Percentiles rank a stretch among this genome's conserved stretches.
Conservation (phyloP, 2,797 vertebrate species). For the Notoglanidium macrostoma region DNA sequence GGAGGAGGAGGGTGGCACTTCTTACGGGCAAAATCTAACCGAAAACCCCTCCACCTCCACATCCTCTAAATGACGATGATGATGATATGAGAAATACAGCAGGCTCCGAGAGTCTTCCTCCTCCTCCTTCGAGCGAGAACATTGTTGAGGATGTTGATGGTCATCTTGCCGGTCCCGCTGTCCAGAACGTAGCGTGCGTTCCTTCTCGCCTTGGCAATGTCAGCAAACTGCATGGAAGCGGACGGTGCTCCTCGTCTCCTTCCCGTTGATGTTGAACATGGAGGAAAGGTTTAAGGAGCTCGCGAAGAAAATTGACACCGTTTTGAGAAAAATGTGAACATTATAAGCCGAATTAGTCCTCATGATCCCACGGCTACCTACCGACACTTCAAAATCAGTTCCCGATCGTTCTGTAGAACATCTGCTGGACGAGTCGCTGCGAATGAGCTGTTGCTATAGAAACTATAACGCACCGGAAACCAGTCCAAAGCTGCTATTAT, state of each 20-base stretch:
- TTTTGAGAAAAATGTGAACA: background rate
- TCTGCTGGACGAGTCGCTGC: background rate
- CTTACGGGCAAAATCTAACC: background rate
- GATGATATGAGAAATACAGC: background rate
- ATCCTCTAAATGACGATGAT: background rate
- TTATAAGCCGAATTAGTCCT: background rate
- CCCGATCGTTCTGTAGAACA: background rate
- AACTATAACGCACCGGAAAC: background rate
- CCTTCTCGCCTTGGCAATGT: background rate
- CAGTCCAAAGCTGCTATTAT: background rate
- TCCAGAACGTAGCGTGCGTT: background rate
- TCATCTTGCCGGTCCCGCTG: background rate
- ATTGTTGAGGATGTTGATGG: background rate
- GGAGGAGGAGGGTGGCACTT: background rate
- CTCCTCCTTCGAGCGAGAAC: background rate
- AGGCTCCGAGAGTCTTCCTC: background rate
- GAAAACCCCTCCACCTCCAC: background rate
- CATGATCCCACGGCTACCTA: no score
- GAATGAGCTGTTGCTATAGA: background rate
- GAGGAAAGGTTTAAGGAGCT: background rate
- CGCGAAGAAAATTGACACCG: background rate
- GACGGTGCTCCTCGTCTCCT: background rate
- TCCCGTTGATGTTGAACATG: background rate
- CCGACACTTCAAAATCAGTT: no score
- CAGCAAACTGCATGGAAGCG: background rate